A percentile compares a stretch with the other conserved stretches of the same genome.
Conservation (phyloP, 2,113 vertebrate species). For the Saccopteryx leptura region DNA sequence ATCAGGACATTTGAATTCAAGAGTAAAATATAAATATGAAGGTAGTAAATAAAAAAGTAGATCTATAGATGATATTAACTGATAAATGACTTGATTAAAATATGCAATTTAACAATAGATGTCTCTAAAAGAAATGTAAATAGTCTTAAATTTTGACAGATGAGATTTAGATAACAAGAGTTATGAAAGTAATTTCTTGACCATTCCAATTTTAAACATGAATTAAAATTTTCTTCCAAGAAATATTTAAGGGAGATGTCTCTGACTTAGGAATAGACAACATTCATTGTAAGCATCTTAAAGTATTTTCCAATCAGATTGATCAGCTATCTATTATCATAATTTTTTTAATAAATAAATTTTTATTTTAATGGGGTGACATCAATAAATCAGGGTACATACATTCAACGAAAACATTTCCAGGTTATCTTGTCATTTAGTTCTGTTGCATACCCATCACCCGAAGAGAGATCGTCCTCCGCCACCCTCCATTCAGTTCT, state of each 20-base stretch:
- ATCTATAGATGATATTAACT: background rate
- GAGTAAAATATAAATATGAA: conserved; percentile 42
- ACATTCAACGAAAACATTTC: too few relatives aligned
- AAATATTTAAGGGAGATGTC: background rate
- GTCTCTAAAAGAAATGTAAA: background rate
- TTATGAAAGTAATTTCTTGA: background rate
- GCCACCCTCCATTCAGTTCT: too few relatives aligned
- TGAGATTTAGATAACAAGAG: background rate
- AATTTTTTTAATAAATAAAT: too few relatives aligned
- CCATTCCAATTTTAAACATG: conserved; percentile 16
- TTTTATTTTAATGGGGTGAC: too few relatives aligned
- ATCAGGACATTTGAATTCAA: conserved; percentile 33
- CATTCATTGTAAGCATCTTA: background rate
- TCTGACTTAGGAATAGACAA: background rate
- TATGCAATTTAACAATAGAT: background rate
- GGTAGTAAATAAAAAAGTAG: background rate
- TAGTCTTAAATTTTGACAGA: background rate
- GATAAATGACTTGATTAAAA: conserved; percentile 28
- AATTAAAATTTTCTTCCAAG: background rate
- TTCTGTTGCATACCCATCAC: too few relatives aligned
- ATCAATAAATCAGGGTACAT: too few relatives aligned
- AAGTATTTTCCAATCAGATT: conserved; percentile 26
- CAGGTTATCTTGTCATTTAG: too few relatives aligned
- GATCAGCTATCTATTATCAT: background rate
- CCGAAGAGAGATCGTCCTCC: too few relatives aligned